A percentile compares a stretch with the other conserved stretches of the same genome.
These are phyloP conservation scores for Spheniscus humboldti DNA, from an alignment of 2,797 vertebrate species.

Conservation along the genomic window DNA sequence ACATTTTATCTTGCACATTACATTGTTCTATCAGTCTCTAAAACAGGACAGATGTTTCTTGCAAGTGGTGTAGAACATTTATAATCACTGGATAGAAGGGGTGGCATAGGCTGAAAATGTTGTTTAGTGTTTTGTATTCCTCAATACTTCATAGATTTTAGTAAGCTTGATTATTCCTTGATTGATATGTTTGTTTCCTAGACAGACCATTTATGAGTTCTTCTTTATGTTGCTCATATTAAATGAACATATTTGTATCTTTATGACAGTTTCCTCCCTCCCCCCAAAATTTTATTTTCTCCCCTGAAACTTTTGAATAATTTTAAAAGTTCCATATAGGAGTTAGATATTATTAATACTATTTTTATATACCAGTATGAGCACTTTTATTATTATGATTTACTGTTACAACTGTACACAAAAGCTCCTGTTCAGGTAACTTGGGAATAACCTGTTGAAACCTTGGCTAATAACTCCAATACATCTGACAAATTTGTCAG, in stretches of 20 bases:
- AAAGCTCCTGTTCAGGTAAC: background rate
- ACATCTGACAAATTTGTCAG: conserved; percentile 5
- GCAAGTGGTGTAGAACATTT: background rate
- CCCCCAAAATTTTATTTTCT: background rate
- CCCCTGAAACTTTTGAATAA: background rate
- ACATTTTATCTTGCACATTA: background rate
- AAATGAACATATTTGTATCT: background rate
- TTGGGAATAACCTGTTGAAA: conserved; percentile 26
- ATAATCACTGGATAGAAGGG: background rate
- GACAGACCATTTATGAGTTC: background rate
- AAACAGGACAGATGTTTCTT: background rate
- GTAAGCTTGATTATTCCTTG: background rate
- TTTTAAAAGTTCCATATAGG: background rate
- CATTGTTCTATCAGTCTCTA: background rate
- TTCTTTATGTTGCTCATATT: background rate
- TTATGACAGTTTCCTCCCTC: background rate
- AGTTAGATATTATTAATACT: background rate
- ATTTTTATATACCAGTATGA: background rate
- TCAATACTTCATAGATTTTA: background rate
- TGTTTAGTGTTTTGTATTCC: background rate
- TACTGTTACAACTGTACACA: background rate
- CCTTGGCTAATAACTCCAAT: conserved; percentile 17
- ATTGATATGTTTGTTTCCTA: background rate
- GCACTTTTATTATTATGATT: background rate
- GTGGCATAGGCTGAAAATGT: background rate